Evolutionary conservation across 2,113 vertebrate species (phyloP).

Genomic region (Synodontis membranacea): DNA sequence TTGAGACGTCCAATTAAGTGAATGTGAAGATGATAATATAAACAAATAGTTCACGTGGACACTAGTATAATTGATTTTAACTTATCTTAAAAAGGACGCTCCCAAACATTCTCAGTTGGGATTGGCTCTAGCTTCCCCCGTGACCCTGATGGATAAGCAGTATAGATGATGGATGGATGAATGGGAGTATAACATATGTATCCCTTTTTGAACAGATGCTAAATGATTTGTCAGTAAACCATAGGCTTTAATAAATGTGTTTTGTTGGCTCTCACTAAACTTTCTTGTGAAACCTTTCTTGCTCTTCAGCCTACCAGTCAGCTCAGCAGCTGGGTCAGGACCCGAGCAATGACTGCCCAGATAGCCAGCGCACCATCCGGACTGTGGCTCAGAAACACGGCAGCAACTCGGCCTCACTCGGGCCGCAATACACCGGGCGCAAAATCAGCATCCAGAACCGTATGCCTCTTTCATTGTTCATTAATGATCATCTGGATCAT

Average conservation of each 20-base stretch:
- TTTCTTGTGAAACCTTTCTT: not conserved
- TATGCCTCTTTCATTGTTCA: slow-evolving; percentile 67
- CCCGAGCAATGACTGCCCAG: slow-evolving; percentile 85
- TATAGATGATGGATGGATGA: too few relatives aligned
- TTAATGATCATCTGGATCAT: not conserved
- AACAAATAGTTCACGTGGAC: too few relatives aligned
- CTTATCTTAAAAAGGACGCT: not conserved
- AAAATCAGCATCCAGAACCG: slow-evolving; percentile 91
- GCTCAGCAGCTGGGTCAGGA: slow-evolving; percentile 84
- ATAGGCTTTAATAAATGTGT: not conserved
- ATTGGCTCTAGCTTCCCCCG: too few relatives aligned
- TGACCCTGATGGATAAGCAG: too few relatives aligned
- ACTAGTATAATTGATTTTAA: not conserved
- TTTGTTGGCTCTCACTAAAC: not conserved
- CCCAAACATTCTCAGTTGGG: too few relatives aligned
- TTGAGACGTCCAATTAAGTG: not conserved
- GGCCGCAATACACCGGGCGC: slow-evolving; percentile 83
- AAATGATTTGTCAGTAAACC: not conserved
- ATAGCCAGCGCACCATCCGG: slow-evolving; percentile 84
- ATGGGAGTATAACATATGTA: too few relatives aligned
- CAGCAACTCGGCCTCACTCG: slow-evolving; percentile 78
- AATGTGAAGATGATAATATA: not conserved
- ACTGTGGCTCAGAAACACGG: slow-evolving; percentile 86
- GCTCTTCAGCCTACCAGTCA: slow-evolving; percentile 83
- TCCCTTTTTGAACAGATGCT: not conserved